phyloP scores from a whole-genome alignment of 1,140 invertebrate species.

The Helicoverpa zea region DNA sequence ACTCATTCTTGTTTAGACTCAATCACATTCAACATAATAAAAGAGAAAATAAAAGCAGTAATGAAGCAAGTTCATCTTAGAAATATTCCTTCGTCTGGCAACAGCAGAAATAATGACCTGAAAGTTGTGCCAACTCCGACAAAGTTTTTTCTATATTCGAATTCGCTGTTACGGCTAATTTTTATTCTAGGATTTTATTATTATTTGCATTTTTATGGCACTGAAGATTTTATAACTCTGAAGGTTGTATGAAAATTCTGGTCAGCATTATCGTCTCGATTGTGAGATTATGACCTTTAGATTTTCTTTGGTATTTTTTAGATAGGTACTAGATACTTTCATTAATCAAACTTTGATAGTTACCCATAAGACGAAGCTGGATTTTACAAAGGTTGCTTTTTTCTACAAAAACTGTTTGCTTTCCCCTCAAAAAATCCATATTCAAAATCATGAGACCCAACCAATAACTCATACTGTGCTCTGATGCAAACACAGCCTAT shows the following conservation, averaged over 20 bases:
- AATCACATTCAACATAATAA: constrained; percentile 78
- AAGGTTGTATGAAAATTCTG: neutral
- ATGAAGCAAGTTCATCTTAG: constrained; percentile 76
- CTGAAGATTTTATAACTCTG: constrained; percentile 29
- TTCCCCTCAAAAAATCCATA: neutral
- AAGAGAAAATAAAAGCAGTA: constrained; percentile 78
- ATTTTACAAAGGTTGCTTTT: no score
- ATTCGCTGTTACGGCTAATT: constrained; percentile 57
- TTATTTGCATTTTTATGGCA: constrained; percentile 39
- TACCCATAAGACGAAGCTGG: no score
- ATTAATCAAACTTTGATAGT: no score
- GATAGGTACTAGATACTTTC: no score
- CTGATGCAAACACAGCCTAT: neutral
- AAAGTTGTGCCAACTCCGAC: constrained; percentile 43
- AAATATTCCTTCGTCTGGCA: constrained; percentile 77
- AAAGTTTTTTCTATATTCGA: constrained; percentile 50
- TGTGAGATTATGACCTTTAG: no score
- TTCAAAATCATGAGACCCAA: neutral
- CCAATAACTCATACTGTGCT: neutral
- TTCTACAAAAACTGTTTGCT: no score
- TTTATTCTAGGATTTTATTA: constrained; percentile 46
- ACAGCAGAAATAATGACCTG: constrained; percentile 59
- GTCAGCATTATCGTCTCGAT: neutral
- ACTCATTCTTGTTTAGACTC: constrained; percentile 77
- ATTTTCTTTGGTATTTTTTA: no score